A percentile compares a stretch with the other conserved stretches of the same genome.
Evolutionary conservation across 2,797 vertebrate species (phyloP).

Genomic region (Hapalemur alaotrensis): DNA sequence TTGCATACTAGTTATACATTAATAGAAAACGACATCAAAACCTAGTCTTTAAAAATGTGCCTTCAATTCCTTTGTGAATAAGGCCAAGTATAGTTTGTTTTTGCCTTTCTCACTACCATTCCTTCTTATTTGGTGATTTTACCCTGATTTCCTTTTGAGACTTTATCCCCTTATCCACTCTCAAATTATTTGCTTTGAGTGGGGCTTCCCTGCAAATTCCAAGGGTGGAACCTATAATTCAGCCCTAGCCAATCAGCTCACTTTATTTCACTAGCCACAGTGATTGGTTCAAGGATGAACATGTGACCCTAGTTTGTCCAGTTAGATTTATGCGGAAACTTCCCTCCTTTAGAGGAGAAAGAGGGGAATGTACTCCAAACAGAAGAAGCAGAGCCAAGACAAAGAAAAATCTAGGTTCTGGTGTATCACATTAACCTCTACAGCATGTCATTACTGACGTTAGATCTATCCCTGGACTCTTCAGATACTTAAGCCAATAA

Average conservation of each 20-base stretch:
- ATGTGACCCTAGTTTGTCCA: neutral
- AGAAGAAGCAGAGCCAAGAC: neutral
- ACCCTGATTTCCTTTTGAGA: slow-evolving; percentile 15
- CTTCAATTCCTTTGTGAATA: neutral
- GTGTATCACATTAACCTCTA: neutral
- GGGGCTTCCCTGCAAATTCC: neutral
- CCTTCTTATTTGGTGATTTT: neutral
- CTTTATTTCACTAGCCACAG: neutral
- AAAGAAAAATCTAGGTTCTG: neutral
- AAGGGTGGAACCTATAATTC: neutral
- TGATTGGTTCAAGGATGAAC: neutral
- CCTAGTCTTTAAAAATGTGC: neutral
- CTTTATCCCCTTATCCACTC: neutral
- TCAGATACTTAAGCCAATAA: neutral
- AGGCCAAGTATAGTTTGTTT: neutral
- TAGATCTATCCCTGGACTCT: neutral
- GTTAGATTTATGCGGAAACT: neutral
- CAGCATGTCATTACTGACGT: neutral
- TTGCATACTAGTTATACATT: neutral
- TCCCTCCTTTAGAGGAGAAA: neutral
- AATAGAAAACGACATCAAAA: neutral
- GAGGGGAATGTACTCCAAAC: neutral
- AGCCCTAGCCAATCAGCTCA: neutral
- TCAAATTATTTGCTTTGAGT: neutral
- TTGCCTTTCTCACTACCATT: neutral